A percentile compares a stretch with the other conserved stretches of the same genome.
Evolutionary conservation across 2,888 invertebrate genomes (phyloP).

Genomic region (Zootermopsis nevadensis): DNA sequence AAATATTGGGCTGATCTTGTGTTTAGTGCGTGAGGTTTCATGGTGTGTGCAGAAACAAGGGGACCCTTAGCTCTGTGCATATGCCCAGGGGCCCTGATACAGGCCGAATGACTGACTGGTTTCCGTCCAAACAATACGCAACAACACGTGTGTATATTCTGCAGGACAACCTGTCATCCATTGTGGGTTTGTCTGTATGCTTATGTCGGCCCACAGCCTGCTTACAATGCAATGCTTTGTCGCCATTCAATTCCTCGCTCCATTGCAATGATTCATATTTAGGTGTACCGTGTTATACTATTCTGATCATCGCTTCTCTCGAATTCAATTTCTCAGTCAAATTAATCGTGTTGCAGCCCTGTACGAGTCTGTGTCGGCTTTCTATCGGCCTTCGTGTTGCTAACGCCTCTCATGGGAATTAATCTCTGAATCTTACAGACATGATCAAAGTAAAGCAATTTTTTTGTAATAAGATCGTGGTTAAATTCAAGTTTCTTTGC

Average conservation of each 20-base stretch:
- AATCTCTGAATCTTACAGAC: too few species aligned
- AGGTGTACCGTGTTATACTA: not conserved
- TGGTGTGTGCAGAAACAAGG: not conserved
- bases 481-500: too few species aligned
- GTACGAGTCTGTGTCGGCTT: too few species aligned
- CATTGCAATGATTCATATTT: not conserved
- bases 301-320: too few species aligned
- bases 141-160: not conserved
- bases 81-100: not conserved
- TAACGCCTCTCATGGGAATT: too few species aligned
- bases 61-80: not conserved
- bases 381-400: too few species aligned
- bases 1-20: too few species aligned
- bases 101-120: conserved; percentile 1
- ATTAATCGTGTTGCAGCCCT: too few species aligned
- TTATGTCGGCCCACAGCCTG: not conserved
- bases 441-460: too few species aligned
- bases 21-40: not conserved
- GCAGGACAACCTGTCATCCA: not conserved
- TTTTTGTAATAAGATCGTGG: too few species aligned
- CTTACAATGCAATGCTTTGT: not conserved
- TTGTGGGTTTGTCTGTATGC: not conserved
- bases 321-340: too few species aligned
- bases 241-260: not conserved
- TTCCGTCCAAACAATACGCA: not conserved